Conservation (phyloP, 2,888 invertebrate species). For the Phlogophora meticulosa region DNA sequence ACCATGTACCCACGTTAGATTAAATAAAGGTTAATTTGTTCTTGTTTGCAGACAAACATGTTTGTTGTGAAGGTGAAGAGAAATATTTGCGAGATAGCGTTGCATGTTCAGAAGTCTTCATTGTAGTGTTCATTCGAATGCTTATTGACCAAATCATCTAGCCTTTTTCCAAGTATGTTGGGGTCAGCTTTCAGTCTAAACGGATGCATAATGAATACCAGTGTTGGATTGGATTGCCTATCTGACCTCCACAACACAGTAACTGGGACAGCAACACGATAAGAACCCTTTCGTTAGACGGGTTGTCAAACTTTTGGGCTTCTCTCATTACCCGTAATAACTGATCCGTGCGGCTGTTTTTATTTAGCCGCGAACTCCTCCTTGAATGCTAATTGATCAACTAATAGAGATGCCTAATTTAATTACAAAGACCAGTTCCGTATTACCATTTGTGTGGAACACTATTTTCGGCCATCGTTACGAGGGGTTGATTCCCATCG, state of each 20-base stretch:
- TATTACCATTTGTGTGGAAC: too few relatives aligned
- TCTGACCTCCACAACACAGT: too few relatives aligned
- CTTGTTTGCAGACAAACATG: slow-evolving; percentile 53
- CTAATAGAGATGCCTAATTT: slow-evolving; percentile 14
- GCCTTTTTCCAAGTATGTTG: too few relatives aligned
- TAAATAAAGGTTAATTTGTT: slow-evolving; percentile 77
- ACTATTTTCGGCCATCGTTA: slow-evolving; percentile 20
- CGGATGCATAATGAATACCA: too few relatives aligned
- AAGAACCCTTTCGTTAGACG: too few relatives aligned
- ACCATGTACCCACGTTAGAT: slow-evolving; percentile 57
- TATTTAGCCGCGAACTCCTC: too few relatives aligned
- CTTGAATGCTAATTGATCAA: slow-evolving; percentile 9
- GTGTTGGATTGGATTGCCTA: too few relatives aligned
- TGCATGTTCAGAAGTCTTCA: neutral
- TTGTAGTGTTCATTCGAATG: slow-evolving; percentile 8
- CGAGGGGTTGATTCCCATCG: slow-evolving; percentile 50
- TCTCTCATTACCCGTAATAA: too few relatives aligned
- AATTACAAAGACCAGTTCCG: neutral
- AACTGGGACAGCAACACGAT: too few relatives aligned
- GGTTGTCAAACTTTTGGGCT: too few relatives aligned
- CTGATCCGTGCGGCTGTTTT: too few relatives aligned
- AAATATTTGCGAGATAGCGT: slow-evolving; percentile 24
- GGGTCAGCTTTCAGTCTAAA: too few relatives aligned
- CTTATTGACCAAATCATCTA: slow-evolving; percentile 1
- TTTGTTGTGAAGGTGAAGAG: slow-evolving; percentile 39